Evolutionary conservation across 1,140 invertebrate genomes (phyloP), one percentile per base, ranked within the genome.

Genomic region (Macrocentrus cingulum): DNA sequence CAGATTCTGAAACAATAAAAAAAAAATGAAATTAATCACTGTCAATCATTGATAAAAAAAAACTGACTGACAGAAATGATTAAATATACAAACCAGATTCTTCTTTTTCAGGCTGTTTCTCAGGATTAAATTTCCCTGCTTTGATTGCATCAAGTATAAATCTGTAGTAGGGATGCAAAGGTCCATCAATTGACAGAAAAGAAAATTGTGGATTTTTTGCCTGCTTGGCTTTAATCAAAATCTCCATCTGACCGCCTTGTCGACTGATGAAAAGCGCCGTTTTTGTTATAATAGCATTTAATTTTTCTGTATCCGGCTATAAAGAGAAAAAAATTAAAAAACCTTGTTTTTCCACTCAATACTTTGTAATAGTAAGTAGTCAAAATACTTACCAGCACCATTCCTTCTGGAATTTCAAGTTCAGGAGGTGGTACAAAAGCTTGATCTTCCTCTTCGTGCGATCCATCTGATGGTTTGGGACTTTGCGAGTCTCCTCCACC

Each of bases 181-280:
- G 69, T 56, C 91, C 86, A 62, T 93, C 91, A 74, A 92, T 92
- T 36, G 91, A 90, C 15, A 99, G 82, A 79, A 99, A 99, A 46
- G 89, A 83, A 81, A 99, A 99, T 77, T 96, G 92, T 1, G 88
- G 82, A 81, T 99, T 99, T 64, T 90, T 88, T 0, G 91, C 84
- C 76, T 99, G 97, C 78, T 98, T 99, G 6, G 95, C 92, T 81
- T 98, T 98, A 53, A 99, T 88, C 0, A 99, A 83, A 51, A 99
- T 97, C 81, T 99, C 97, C 95, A 99, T 98, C 81, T 99, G 97
- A 23, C 87, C 83, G 0, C 96, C 97, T 75, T 99, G 95, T 39
- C 85, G 83, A 58, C 91, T 89, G 61, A 99, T 94, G 80, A 99
- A 99, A 46, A 87, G 80, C 0, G 97, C 95, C 0, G 97, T 99